Evolutionary conservation across 1,140 invertebrate genomes (phyloP), one percentile per base, ranked within the genome.

Genomic region (Vanessa tameamea): DNA sequence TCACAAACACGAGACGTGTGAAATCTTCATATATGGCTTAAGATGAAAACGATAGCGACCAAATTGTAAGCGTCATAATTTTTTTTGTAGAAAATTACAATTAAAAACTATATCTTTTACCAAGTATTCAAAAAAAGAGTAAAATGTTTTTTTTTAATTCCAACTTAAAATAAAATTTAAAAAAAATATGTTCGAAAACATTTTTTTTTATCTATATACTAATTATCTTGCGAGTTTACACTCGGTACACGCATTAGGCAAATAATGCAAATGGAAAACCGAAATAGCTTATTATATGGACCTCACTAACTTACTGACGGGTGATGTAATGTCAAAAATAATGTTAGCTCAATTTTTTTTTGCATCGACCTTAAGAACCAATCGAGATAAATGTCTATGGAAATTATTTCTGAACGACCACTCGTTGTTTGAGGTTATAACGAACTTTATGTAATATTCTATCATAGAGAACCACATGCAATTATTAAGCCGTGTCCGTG

Each of bases 291-390:
- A 31, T 77, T 12, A 67, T 77, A 80, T 79, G 53, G 51, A 53
- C 69, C 67, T 64, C 14, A 69, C 63, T 47, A 72, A 68, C 31
- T 23, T 57, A 20, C 13, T 20, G 57, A 76, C 59, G 69, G 74
- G 72, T 78, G 69, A 73, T 77, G 82, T 82, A 83, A 85, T 81
- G 77, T 82, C 83, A 83, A 75, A 80, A 77, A 78, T 83, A 83
- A 84, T 81, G 73, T 75, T 77, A 81, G 75, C 76, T 82, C 76
- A 37, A 78, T 76, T 81, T 78, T 77, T 75, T 83, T 76, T 63
- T 70, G 64, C 75, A 79, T 66, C 72, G 80, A 75, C 78, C 77
- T 80, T 76, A 80, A 78, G 75, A 72, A 77, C 20, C 72, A 78
- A 82, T 80, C 78, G 74, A 78, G 59, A 16, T 23, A 43, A 26